Evolutionary conservation across 2,888 invertebrate genomes (phyloP).

Genomic region (Caenorhabditis afra): DNA sequence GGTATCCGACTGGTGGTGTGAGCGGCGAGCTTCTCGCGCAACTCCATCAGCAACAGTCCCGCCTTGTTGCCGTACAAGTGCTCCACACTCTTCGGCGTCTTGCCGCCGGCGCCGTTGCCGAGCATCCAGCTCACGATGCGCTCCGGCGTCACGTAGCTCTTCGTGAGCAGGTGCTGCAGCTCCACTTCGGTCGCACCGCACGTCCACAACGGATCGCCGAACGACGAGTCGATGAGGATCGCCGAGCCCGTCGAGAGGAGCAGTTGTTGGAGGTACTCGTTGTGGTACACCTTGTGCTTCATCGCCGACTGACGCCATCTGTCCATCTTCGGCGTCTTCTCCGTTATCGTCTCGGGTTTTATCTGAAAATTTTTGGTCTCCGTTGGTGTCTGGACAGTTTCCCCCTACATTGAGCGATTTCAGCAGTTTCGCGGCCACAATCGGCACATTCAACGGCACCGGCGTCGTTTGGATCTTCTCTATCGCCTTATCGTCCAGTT

Average conservation of each 20-base stretch:
- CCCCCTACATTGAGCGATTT: slow-evolving; percentile 63
- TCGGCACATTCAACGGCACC: slow-evolving; percentile 72
- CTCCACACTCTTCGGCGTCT: slow-evolving; percentile 52
- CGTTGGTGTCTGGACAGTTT: too few species aligned
- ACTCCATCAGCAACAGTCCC: slow-evolving; percentile 78
- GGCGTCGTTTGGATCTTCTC: slow-evolving; percentile 78
- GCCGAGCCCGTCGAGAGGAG: slow-evolving; percentile 78
- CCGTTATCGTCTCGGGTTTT: slow-evolving; percentile 58
- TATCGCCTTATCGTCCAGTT: slow-evolving; percentile 74
- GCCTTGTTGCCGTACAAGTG: slow-evolving; percentile 77
- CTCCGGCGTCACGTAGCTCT: slow-evolving; percentile 73
- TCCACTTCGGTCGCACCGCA: slow-evolving; percentile 76
- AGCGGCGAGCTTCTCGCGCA: slow-evolving; percentile 71
- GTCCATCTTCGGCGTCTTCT: slow-evolving; percentile 74
- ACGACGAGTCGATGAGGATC: slow-evolving; percentile 74
- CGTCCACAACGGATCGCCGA: slow-evolving; percentile 75
- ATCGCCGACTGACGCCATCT: slow-evolving; percentile 79
- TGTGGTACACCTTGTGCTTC: slow-evolving; percentile 78
- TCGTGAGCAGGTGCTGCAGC: slow-evolving; percentile 77
- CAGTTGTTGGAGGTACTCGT: slow-evolving; percentile 76
- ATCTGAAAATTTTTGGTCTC: slow-evolving; percentile 28
- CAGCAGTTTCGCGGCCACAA: slow-evolving; percentile 71
- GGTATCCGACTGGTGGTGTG: slow-evolving; percentile 70
- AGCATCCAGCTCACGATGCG: slow-evolving; percentile 76
- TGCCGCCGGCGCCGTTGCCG: slow-evolving; percentile 36